Base-by-base conservation (phyloP, 1,140 invertebrate species). In the Laodelphax striatellus region DNA sequence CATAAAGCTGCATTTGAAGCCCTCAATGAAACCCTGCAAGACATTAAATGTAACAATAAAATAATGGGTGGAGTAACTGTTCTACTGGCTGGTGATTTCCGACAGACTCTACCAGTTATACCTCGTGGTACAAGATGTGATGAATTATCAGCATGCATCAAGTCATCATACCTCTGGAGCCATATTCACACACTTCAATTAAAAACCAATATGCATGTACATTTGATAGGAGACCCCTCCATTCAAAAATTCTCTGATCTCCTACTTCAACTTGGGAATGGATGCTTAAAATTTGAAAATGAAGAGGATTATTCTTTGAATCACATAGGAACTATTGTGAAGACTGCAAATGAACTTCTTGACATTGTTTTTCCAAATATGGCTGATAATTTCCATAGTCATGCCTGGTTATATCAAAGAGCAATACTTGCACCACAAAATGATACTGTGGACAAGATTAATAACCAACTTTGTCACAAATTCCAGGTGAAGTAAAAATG, bases 71-170 rank as follows among this genome's bases (percentile, higher is more conserved):
- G 69, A n/a, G 62, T 64, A 58, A 53, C 67, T n/a, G 21, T 71
- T 55, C 58, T 71, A n/a, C 61, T 72, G n/a, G 57, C 63, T 41
- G 69, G 67, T 38, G 68, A 72, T 64, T 74, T 72, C 61, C 56
- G 62, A 28, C 66, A 69, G 64, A 71, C 62, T 31, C 60, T 72
- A 44, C 68, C 71, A 53, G 67, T 76, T 21, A 70, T 71, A 58
- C 66, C 66, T 42, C 62, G 65, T 28, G 56, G 68, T 67, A 77
- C 75, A 66, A 65, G 65, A 31, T 71, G 71, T 55, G 71, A 75
- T 68, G 68, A 73, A 63, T 61, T 76, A 0, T 72, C 74, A 58
- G 70, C 71, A 57, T 76, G 70, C 64, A 66, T 77, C 31, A 77
- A 76, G 69, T 64, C 64, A 65, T 76, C 73, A n/a, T n/a, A 22